Percentiles rank a stretch among this genome's conserved stretches.
Conservation (phyloP, 2,797 vertebrate genomes). For the Oreochromis grahami region DNA sequence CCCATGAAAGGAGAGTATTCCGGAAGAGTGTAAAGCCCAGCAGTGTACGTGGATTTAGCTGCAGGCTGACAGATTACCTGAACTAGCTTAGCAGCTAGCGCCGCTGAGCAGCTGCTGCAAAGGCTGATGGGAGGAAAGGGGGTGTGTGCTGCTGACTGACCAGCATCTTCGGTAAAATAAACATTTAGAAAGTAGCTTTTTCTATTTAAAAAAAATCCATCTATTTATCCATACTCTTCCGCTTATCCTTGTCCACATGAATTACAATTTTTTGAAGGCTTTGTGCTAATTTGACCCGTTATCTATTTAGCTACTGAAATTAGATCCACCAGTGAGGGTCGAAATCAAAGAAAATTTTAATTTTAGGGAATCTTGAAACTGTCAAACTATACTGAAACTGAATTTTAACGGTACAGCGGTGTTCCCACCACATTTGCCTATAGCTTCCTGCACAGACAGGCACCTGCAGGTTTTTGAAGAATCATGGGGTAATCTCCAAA, state of each 20-base stretch:
- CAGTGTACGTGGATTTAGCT: slow-evolving; percentile 7
- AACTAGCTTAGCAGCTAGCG: slow-evolving; percentile 38
- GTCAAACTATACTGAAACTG: background rate
- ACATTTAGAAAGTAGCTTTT: background rate
- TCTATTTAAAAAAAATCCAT: background rate
- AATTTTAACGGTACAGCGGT: background rate
- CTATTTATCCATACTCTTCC: accelerated
- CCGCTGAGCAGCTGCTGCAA: slow-evolving; percentile 41
- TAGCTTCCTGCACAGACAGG: background rate
- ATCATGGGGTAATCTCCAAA: background rate
- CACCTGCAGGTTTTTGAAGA: background rate
- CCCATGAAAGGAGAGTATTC: slow-evolving; percentile 32
- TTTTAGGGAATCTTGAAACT: background rate
- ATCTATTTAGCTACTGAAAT: background rate
- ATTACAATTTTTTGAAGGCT: background rate
- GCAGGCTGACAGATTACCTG: slow-evolving; percentile 44
- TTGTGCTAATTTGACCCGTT: background rate
- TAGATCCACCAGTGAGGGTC: background rate
- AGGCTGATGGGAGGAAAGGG: slow-evolving; percentile 50
- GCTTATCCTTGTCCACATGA: background rate
- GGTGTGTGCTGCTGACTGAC: slow-evolving; percentile 41
- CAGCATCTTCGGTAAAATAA: background rate
- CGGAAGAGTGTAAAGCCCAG: slow-evolving; percentile 12
- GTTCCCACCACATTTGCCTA: background rate
- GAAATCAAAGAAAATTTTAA: background rate